phyloP scores from a whole-genome alignment of 2,113 vertebrate species.

The Isurus oxyrinchus region DNA sequence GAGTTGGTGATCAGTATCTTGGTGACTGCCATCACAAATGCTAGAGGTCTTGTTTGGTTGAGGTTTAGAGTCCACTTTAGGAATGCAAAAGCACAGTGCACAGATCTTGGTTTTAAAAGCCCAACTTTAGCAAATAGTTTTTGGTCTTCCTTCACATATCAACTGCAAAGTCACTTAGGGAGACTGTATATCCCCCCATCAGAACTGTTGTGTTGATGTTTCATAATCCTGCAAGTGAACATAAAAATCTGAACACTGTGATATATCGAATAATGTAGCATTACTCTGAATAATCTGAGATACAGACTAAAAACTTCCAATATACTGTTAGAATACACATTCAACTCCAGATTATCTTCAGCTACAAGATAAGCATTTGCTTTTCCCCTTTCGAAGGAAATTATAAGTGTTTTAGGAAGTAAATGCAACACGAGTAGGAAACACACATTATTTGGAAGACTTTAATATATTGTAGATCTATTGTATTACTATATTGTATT shows the following conservation, averaged over 20 bases:
- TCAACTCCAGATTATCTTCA: background rate
- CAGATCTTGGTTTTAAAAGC: background rate
- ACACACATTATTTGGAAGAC: background rate
- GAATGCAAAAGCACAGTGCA: background rate
- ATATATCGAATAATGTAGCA: background rate
- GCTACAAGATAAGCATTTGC: background rate
- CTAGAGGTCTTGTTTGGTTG: background rate
- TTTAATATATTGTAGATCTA: background rate
- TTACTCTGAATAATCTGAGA: background rate
- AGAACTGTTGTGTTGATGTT: background rate
- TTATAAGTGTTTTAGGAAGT: background rate
- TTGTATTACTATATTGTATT: too few species aligned
- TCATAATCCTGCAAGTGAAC: slow-evolving; percentile 12
- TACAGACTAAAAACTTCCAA: background rate
- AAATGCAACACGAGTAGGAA: background rate
- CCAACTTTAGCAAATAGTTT: background rate
- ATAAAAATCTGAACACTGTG: background rate
- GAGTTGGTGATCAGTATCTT: background rate
- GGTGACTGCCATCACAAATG: background rate
- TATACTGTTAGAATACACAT: background rate
- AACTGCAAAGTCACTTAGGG: background rate
- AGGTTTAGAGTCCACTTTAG: background rate
- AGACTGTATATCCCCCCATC: background rate
- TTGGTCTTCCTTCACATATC: background rate
- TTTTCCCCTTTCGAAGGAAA: background rate